These are phyloP conservation scores for Poeciliopsis paucimaculata DNA, from an alignment of 2,797 vertebrate species.

Conservation along the genomic window DNA sequence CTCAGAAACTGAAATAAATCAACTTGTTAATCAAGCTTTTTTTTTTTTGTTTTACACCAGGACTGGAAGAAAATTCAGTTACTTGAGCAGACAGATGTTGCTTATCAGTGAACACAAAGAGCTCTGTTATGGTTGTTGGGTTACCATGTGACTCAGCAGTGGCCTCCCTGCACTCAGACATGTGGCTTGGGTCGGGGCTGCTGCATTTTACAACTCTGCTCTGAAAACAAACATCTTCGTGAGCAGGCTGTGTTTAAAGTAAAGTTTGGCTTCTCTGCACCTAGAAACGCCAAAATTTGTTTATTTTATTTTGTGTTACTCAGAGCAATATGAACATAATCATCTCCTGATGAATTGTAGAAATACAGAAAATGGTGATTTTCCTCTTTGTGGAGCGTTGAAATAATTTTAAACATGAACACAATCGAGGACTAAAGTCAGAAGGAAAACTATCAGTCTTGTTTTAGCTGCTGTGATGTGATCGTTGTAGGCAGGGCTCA, in stretches of 20 bases:
- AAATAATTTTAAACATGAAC: neutral
- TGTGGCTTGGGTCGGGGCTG: conserved; percentile 35
- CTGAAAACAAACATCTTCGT: conserved; percentile 24
- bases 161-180: conserved; percentile 50
- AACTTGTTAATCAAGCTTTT: conserved; percentile 20
- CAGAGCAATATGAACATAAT: neutral
- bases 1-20: neutral
- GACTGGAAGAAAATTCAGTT: conserved; percentile 46
- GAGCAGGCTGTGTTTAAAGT: neutral
- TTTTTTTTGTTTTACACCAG: conserved; percentile 8
- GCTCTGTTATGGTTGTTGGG: conserved; percentile 58
- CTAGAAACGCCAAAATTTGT: neutral
- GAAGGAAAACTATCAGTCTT: neutral
- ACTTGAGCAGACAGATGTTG: conserved; percentile 72
- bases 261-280: neutral
- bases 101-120: conserved; percentile 70
- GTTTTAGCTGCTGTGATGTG: neutral
- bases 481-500: conserved; percentile 2
- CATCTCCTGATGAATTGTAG: neutral
- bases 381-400: neutral
- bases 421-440: neutral
- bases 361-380: neutral
- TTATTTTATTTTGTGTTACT: neutral
- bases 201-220: conserved; percentile 15
- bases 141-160: conserved; percentile 71